Evolutionary conservation across 2,113 vertebrate genomes (phyloP), one percentile per base, ranked within the genome.

Genomic region (Neotoma lepida): DNA sequence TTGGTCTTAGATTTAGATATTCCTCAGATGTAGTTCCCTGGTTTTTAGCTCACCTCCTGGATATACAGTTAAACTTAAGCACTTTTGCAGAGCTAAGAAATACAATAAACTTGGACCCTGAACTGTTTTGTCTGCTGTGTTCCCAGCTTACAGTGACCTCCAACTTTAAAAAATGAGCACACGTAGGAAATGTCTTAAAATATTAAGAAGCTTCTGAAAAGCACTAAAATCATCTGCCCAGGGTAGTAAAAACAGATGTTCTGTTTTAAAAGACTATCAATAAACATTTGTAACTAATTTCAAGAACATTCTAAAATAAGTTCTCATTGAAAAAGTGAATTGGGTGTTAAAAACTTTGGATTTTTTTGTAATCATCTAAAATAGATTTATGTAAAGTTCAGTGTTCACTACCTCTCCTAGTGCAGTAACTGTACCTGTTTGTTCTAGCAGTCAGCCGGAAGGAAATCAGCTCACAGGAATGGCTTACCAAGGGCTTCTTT

Each of bases 401-500:
- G 0, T 70, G 91, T 35, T 66, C 39, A n/a, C 39, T 54, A 15
- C 17, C 26, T 89, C 9, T 77, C 2, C 58, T 22, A 71, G 46
- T 5, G 61, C 3, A 18, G 35, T 91, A 85, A 95, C 8, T 28
- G 35, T 77, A 9, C 86, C 82, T 88, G 2, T 96, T 97, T 98
- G 35, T 97, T 93, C 97, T 96, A 99, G 99, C 98, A 99, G 98
- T 98, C 99, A 99, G 95, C 97, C 99, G 9, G 99, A 99, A 96
- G 98, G 99, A 35, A 99, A 99, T 98, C 99, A 99, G 98, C 99
- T 99, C 95, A 99, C 99, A 51, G 99, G 99, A 95, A 99, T 99
- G 99, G 99, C 99, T 94, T 99, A 99, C 96, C 99, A 99, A 98
- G 99, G 99, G 33, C 98, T 99, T 96, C 97, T 99, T 87, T 98